Base-by-base conservation (phyloP, 37 sponge, comb jelly and placozoan species). In the Corticium candelabrum region DNA sequence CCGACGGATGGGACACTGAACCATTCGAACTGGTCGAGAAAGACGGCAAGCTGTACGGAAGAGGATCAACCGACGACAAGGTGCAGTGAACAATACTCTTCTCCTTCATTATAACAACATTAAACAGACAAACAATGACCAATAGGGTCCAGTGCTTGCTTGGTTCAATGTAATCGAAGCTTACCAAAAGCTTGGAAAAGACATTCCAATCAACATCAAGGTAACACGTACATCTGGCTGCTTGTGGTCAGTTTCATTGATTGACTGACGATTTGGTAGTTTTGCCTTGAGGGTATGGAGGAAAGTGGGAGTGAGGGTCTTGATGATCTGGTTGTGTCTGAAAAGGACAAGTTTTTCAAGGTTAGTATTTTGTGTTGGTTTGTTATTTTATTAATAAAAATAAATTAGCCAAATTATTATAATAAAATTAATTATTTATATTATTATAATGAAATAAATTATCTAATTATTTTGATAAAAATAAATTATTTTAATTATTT, bases 261-360 rank as follows among this genome's bases (percentile, higher is more conserved):
- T n/a, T 15, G 7, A 31, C n/a, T 71, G 7, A 37, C 36, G 37
- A 37, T 32, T 37, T 76, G 5, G 2, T 67, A 80, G 81, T 69
- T 80, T 68, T 80, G 81, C 38, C 70, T 80, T 76, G 81, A 80
- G 74, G 81, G 81, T 39, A 80, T 80, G 81, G 81, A 80, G 38
- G 81, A 80, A 40, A 41, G 50, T 74, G 81, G 81, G 7, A 80
- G 81, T 80, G 81, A 74, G 32, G 81, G 81, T 37, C 74, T 80
- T 2, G 81, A 80, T 40, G 81, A 80, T 71, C 74, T 80, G 40
- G 69, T 80, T 34, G 74, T 69, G 69, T 3, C 50, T 37, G 37
- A 70, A 35, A 80, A 74, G 38, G 41, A 80, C 37, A 40, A 76
- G 27, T 80, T 80, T 35, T 80, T 80, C 74, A 80, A 40, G 27